These are phyloP conservation scores for Paratilapia polleni DNA, from an alignment of 2,113 vertebrate species.

Conservation along the genomic window DNA sequence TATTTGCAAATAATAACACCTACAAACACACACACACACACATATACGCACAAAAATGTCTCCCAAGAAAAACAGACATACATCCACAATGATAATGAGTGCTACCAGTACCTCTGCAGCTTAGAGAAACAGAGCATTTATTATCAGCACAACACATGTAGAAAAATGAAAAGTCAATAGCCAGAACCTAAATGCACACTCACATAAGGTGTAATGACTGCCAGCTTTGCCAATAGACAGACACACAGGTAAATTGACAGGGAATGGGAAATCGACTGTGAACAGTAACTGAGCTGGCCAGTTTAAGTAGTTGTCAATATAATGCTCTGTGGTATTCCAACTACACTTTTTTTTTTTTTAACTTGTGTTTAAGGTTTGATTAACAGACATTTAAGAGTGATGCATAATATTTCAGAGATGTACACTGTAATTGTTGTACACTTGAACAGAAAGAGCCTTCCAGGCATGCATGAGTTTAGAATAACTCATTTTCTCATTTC, in stretches of 20 bases:
- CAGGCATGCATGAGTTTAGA: not conserved
- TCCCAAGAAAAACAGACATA: not conserved
- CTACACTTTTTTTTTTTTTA: not conserved
- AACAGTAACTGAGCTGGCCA: not conserved
- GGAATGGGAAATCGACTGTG: not conserved
- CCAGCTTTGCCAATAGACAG: not conserved
- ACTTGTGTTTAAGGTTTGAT: not conserved
- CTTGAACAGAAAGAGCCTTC: not conserved
- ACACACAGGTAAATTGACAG: not conserved
- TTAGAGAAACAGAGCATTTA: not conserved
- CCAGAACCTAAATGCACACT: not conserved
- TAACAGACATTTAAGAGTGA: not conserved
- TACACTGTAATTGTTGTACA: not conserved
- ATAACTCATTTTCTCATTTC: not conserved
- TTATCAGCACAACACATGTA: not conserved
- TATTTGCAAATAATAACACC: no score
- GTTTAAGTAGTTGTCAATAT: not conserved
- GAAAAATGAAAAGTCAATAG: not conserved
- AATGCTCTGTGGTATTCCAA: no score
- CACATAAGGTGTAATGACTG: not conserved
- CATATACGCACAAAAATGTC: no score
- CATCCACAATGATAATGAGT: not conserved
- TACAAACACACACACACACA: no score
- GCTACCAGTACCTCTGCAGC: not conserved
- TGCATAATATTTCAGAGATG: not conserved